A percentile compares a stretch with the other conserved stretches of the same genome.
Evolutionary conservation across 2,113 vertebrate genomes (phyloP).

Genomic region (Halcyon senegalensis): DNA sequence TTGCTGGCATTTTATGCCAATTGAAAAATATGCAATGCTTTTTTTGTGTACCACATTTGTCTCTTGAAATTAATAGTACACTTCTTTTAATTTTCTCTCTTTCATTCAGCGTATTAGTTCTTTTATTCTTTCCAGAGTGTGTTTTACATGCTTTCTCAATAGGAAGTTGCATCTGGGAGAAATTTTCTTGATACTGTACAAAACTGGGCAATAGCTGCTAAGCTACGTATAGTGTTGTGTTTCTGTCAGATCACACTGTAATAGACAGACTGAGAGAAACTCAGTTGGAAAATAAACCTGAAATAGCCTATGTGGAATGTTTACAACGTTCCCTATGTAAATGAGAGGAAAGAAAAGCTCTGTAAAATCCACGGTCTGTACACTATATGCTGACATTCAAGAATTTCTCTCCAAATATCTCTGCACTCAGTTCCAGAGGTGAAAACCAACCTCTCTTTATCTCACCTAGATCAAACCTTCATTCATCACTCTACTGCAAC

Average conservation of each 20-base stretch:
- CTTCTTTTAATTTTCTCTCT: background rate
- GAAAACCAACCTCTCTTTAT: constrained; percentile 25
- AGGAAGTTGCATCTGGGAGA: background rate
- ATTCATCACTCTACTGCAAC: background rate
- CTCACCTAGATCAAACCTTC: background rate
- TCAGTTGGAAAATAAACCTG: constrained; percentile 16
- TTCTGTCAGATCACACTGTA: background rate
- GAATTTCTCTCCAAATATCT: background rate
- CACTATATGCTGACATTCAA: background rate
- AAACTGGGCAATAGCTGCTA: background rate
- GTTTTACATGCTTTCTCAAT: background rate
- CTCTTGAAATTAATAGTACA: background rate
- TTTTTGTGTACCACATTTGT: background rate
- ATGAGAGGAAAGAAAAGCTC: background rate
- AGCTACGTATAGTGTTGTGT: background rate
- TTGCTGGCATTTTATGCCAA: background rate
- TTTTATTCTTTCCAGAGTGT: background rate
- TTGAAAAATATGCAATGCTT: background rate
- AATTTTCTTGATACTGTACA: background rate
- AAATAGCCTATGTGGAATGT: constrained; percentile 16
- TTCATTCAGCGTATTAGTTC: background rate
- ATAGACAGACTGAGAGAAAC: background rate
- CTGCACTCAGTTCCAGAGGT: background rate
- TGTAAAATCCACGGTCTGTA: background rate
- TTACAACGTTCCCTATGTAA: background rate